phyloP scores from a whole-genome alignment of 2,888 invertebrate species.

The Scaptomyza caliginosa region DNA sequence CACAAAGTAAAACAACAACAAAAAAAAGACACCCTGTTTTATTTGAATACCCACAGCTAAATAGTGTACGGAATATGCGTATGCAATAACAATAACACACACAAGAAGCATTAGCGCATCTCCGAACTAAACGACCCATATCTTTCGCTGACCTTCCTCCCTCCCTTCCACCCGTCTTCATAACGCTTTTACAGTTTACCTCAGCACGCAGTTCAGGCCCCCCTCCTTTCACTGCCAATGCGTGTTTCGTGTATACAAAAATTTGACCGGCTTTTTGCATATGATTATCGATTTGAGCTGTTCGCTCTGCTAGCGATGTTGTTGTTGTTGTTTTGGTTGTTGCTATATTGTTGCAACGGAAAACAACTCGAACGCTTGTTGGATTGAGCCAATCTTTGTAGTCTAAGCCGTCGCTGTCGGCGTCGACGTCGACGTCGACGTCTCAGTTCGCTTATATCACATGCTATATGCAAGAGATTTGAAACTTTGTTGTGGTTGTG shows the following conservation, averaged over 20 bases:
- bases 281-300: conserved; percentile 68
- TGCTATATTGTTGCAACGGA: conserved; percentile 47
- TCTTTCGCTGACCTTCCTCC: neutral
- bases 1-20: too few relatives aligned
- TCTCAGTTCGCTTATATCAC: conserved; percentile 60
- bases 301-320: conserved; percentile 5
- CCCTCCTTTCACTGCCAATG: neutral
- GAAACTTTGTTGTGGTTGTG: conserved; percentile 70
- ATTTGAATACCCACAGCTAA: conserved; percentile 24
- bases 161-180: too few relatives aligned
- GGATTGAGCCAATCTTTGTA: conserved; percentile 58
- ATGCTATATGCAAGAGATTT: conserved; percentile 48
- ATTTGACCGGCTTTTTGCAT: conserved; percentile 77
- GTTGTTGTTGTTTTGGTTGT: conserved; percentile 5
- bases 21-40: conserved; percentile 24
- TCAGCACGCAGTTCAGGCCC: too few relatives aligned
- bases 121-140: conserved; percentile 38
- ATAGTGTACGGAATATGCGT: conserved; percentile 1
- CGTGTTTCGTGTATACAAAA: conserved; percentile 6
- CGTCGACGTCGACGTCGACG: neutral
- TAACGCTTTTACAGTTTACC: too few relatives aligned
- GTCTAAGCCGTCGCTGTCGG: conserved; percentile 9
- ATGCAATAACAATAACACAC: conserved; percentile 48
- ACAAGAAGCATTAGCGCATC: conserved; percentile 53
- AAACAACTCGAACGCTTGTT: conserved; percentile 41